Evolutionary conservation across 2,888 invertebrate genomes (phyloP).

Genomic region (Hydraecia micacea): DNA sequence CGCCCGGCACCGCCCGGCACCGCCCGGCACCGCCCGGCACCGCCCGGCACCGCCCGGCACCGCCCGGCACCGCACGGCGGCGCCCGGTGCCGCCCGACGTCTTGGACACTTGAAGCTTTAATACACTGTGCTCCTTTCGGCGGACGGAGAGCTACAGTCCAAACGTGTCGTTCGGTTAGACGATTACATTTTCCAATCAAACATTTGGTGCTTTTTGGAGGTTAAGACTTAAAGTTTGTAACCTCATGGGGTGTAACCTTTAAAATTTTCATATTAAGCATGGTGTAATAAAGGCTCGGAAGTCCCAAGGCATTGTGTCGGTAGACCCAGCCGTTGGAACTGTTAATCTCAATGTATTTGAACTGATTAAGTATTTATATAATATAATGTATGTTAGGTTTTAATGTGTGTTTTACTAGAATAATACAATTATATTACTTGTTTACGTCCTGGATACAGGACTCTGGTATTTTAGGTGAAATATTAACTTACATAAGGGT

Average conservation of each 20-base stretch:
- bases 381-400: constrained; percentile 45
- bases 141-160: constrained; percentile 44
- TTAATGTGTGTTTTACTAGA: constrained; percentile 54
- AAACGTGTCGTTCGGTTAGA: constrained; percentile 23
- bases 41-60: too few relatives aligned
- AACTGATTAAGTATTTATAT: constrained; percentile 64
- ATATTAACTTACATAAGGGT: constrained; percentile 21
- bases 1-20: constrained; percentile 4
- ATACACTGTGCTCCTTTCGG: constrained; percentile 56
- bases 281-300: constrained; percentile 52
- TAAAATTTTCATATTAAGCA: constrained; percentile 39
- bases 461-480: constrained; percentile 28
- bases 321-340: constrained; percentile 63
- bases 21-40: neutral
- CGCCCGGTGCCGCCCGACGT: constrained; percentile 14
- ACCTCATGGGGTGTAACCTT: constrained; percentile 59
- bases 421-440: constrained; percentile 27
- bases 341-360: constrained; percentile 75
- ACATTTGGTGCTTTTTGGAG: constrained; percentile 63
- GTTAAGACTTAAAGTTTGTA: constrained; percentile 59
- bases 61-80: neutral
- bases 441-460: constrained; percentile 47
- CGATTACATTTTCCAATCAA: constrained; percentile 45
- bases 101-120: constrained; percentile 59
- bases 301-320: constrained; percentile 41